Conservation (phyloP, 2,888 invertebrate genomes). For the Habroteleia sp. region DNA sequence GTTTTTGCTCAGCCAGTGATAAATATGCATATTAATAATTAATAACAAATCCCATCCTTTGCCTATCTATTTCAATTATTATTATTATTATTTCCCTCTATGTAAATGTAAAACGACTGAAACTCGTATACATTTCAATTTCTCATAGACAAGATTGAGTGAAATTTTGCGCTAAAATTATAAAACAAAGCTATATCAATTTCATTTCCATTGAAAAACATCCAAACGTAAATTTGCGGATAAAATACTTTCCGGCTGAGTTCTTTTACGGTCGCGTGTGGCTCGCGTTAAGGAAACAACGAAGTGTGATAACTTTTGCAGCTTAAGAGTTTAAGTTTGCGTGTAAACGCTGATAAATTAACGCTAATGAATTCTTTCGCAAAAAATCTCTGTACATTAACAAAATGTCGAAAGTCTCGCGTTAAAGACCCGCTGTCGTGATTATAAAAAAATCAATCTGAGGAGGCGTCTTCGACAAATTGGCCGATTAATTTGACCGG, state of each 20-base stretch:
- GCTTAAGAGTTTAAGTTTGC: constrained; percentile 36
- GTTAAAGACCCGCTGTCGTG: no score
- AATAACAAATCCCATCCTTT: no score
- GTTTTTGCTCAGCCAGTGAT: no score
- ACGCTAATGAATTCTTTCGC: constrained; percentile 42
- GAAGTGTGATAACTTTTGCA: constrained; percentile 41
- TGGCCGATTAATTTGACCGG: constrained; percentile 2
- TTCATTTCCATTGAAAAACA: no score
- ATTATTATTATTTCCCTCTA: no score
- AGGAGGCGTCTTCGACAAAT: background rate
- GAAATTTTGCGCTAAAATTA: no score
- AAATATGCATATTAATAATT: no score
- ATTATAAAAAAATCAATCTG: constrained; percentile 25
- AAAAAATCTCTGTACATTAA: constrained; percentile 22
- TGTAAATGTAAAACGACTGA: no score
- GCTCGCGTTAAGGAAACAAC: constrained; percentile 28
- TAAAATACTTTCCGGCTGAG: constrained; percentile 25
- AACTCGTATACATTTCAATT: no score
- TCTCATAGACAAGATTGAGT: no score
- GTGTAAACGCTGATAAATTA: constrained; percentile 43
- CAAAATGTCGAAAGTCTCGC: constrained; percentile 21
- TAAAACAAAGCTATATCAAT: no score
- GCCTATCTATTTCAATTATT: no score
- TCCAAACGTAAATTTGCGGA: constrained; percentile 15
- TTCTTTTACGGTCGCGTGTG: constrained; percentile 39